Conservation (phyloP, 2,113 vertebrate species). For the Gallinago undulata region DNA sequence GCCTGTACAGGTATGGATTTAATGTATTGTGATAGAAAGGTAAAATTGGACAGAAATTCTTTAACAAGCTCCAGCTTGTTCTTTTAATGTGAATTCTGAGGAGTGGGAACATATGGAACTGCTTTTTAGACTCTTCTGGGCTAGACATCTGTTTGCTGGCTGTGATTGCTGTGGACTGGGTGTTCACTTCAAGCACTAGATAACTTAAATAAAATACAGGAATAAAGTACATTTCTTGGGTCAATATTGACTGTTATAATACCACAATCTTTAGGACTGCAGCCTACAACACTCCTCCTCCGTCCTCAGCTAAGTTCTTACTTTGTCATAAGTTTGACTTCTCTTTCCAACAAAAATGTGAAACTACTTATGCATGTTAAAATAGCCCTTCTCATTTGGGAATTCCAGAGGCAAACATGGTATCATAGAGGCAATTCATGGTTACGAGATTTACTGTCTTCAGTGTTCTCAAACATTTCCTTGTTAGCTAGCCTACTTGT, state of each 20-base stretch:
- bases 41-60: background rate
- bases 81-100: background rate
- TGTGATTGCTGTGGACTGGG: background rate
- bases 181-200: constrained; percentile 11
- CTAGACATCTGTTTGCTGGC: constrained; percentile 40
- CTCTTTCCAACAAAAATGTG: constrained; percentile 38
- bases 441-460: constrained; percentile 47
- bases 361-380: constrained; percentile 34
- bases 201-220: constrained; percentile 1
- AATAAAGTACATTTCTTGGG: background rate
- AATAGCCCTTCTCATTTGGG: background rate
- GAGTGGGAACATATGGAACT: constrained; percentile 47
- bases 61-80: background rate
- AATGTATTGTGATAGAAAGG: background rate
- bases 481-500: background rate
- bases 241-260: constrained; percentile 15
- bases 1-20: background rate
- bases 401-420: background rate
- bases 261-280: background rate
- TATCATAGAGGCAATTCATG: constrained; percentile 46
- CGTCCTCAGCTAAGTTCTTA: background rate
- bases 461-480: constrained; percentile 46
- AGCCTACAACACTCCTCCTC: background rate
- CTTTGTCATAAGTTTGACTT: background rate
- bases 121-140: constrained; percentile 25